phyloP scores from a whole-genome alignment of 2,113 vertebrate species.

The Larimichthys crocea region DNA sequence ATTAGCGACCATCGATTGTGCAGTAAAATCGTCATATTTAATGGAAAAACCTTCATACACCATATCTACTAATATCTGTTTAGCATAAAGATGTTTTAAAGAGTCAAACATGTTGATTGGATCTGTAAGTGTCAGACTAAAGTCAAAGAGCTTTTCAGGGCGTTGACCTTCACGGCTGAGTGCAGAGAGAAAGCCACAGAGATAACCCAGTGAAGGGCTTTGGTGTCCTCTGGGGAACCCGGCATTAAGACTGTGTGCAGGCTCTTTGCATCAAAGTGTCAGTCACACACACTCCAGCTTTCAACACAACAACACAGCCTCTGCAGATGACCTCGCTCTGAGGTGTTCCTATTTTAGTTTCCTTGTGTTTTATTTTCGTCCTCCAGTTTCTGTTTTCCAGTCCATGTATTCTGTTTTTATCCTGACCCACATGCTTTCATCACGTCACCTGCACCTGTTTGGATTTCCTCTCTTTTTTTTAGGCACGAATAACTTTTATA shows the following conservation, averaged over 20 bases:
- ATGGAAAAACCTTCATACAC: too few species aligned
- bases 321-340: background rate
- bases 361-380: background rate
- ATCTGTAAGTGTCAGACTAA: background rate
- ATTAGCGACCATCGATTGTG: too few species aligned
- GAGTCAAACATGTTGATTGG: background rate
- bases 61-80: too few species aligned
- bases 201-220: slow-evolving; percentile 47
- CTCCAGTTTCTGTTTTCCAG: background rate
- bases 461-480: slow-evolving; percentile 20
- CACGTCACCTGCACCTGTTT: slow-evolving; percentile 11
- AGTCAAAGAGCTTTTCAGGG: slow-evolving; percentile 33
- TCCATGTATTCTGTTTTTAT: background rate
- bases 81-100: too few species aligned
- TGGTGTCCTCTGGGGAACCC: slow-evolving; percentile 38
- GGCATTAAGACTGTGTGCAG: slow-evolving; percentile 10
- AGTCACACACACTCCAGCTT: slow-evolving; percentile 15
- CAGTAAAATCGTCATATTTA: too few species aligned
- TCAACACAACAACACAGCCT: background rate
- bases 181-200: slow-evolving; percentile 39
- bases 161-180: slow-evolving; percentile 61
- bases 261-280: slow-evolving; percentile 38
- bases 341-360: background rate
- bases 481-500: slow-evolving; percentile 10
- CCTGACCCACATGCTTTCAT: background rate